Conservation (phyloP, 2,113 vertebrate species). For the Gallinago undulata region DNA sequence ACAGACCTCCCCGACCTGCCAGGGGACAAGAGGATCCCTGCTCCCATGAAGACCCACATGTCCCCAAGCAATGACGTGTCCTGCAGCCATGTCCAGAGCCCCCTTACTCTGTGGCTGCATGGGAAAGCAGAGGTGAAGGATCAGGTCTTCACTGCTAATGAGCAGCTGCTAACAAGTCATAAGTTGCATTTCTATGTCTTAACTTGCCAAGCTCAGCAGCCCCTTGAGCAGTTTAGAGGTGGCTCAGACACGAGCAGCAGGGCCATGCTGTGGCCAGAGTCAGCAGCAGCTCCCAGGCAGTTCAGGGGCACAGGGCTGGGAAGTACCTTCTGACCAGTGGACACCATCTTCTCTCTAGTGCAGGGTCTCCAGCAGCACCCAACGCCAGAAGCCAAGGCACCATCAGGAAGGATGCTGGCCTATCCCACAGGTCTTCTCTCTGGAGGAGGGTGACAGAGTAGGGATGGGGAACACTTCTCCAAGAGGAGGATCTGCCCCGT, state of each 20-base stretch:
- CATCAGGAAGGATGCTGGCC: too few species aligned
- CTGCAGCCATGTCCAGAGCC: not conserved
- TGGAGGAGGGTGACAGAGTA: not conserved
- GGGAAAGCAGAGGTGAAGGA: not conserved
- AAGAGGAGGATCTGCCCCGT: not conserved
- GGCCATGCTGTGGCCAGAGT: fast-evolving
- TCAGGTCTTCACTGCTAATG: fast-evolving
- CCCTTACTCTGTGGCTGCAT: not conserved
- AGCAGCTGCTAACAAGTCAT: not conserved
- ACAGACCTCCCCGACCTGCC: fast-evolving
- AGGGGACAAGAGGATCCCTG: not conserved
- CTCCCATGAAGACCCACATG: fast-evolving
- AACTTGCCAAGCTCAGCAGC: not conserved
- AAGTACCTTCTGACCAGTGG: not conserved
- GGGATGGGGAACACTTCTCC: fast-evolving
- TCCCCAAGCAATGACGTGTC: fast-evolving
- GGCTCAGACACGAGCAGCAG: fast-evolving
- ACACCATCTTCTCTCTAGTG: fast-evolving
- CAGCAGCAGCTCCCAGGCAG: not conserved
- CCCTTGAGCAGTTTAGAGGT: not conserved
- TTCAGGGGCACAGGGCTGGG: not conserved
- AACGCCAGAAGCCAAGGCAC: too few species aligned
- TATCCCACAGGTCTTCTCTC: not conserved
- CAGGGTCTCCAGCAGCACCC: not conserved
- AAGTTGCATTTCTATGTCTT: not conserved